phyloP scores from a whole-genome alignment of 2,113 vertebrate genomes.

The Pterocles burchelli region DNA sequence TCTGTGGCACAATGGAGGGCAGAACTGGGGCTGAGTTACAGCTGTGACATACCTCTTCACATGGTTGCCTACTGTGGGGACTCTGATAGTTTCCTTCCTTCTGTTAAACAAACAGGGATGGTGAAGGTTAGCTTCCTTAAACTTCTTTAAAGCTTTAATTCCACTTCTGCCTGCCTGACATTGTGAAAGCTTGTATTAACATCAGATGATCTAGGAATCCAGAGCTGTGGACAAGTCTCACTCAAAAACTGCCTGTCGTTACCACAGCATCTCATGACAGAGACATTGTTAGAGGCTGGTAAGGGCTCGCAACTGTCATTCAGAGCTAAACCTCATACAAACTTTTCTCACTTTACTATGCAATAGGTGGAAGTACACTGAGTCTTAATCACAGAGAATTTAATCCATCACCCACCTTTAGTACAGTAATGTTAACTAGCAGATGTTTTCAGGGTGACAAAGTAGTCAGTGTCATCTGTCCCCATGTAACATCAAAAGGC shows the following conservation, averaged over 20 bases:
- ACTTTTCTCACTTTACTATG: not conserved
- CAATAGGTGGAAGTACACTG: not conserved
- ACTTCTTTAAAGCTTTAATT: not conserved
- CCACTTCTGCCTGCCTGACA: not conserved
- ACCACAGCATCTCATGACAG: not conserved
- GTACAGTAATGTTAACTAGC: not conserved
- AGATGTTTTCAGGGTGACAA: not conserved
- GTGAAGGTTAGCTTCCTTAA: not conserved
- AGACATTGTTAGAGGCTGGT: not conserved
- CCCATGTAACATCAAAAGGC: not conserved
- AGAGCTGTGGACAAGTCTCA: not conserved
- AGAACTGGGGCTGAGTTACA: not conserved
- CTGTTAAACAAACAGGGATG: not conserved
- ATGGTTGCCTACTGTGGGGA: fast-evolving
- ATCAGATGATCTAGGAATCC: not conserved
- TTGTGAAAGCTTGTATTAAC: not conserved
- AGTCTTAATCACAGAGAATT: not conserved
- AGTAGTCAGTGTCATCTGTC: not conserved
- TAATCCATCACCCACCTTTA: not conserved
- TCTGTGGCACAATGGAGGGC: not conserved
- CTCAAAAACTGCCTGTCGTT: not conserved
- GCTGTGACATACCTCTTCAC: not conserved
- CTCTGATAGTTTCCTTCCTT: not conserved
- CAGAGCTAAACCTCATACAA: not conserved
- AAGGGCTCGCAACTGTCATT: not conserved